phyloP scores from a whole-genome alignment of 92 coral and sea anemone genomes.

The Chrysogorgia sp. region DNA sequence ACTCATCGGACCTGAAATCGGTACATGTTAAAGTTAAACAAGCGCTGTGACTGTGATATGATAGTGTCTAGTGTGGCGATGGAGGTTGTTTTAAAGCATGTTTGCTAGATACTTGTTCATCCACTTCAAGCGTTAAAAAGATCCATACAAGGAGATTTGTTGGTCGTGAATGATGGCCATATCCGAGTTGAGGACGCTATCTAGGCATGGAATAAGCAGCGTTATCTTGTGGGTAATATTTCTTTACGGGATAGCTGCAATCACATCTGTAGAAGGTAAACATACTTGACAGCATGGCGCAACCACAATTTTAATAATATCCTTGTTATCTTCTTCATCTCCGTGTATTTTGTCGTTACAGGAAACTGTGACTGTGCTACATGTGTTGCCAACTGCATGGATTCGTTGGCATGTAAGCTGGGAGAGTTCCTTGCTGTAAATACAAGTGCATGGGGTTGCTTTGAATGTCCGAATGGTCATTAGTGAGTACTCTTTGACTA shows the following conservation, averaged over 20 bases:
- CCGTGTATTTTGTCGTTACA: constrained; percentile 6
- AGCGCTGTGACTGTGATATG: too few relatives aligned
- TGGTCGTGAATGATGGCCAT: neutral
- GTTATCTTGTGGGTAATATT: neutral
- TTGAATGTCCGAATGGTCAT: constrained; percentile 81
- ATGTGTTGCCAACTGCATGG: constrained; percentile 81
- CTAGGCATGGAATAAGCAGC: neutral
- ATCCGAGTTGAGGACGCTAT: neutral
- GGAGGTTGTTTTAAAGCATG: too few relatives aligned
- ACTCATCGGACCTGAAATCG: too few relatives aligned
- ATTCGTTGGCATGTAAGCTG: constrained; percentile 75
- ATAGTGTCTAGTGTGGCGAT: too few relatives aligned
- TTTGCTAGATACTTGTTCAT: too few relatives aligned
- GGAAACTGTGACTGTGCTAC: constrained; percentile 91
- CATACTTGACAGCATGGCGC: neutral
- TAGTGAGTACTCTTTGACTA: constrained; percentile 87
- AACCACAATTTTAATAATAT: neutral
- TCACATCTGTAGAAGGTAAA: neutral
- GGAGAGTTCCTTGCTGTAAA: constrained; percentile 77
- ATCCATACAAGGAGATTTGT: too few relatives aligned
- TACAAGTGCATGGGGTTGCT: constrained; percentile 71
- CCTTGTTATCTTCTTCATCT: neutral
- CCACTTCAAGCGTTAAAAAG: too few relatives aligned
- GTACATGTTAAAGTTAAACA: too few relatives aligned
- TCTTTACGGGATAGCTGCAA: neutral